Evolutionary conservation across 2,113 vertebrate genomes (phyloP).

Genomic region (Equus quagga): DNA sequence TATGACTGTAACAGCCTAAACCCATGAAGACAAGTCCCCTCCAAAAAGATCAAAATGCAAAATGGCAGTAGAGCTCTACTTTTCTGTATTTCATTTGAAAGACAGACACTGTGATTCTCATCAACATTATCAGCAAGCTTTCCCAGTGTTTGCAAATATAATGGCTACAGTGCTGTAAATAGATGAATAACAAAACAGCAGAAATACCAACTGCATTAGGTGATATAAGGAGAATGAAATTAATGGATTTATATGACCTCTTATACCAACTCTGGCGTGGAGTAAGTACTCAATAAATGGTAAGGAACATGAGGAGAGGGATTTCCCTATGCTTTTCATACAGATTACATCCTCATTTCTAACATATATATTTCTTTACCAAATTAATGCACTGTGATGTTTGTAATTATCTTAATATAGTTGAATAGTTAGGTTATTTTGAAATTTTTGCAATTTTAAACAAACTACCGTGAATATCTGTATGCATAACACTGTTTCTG

Average conservation of each 20-base stretch:
- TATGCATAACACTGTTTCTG: neutral
- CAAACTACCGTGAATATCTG: neutral
- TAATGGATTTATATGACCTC: neutral
- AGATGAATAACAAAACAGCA: neutral
- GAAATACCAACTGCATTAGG: neutral
- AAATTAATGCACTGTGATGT: neutral
- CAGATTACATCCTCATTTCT: neutral
- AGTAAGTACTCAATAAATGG: neutral
- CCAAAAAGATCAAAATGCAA: neutral
- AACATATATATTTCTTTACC: neutral
- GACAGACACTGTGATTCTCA: neutral
- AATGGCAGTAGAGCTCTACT: neutral
- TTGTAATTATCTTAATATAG: neutral
- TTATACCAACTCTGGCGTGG: neutral
- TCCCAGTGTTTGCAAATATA: neutral
- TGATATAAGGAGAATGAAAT: neutral
- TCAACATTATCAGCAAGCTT: neutral
- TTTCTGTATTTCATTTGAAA: neutral
- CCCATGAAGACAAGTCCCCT: neutral
- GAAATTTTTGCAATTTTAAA: neutral
- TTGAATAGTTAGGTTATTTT: neutral
- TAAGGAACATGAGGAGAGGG: neutral
- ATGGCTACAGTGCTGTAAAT: neutral
- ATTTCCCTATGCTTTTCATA: neutral
- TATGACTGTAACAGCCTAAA: neutral